Conservation (phyloP, 1,140 invertebrate genomes). For the Drosophila nigrodunni region DNA sequence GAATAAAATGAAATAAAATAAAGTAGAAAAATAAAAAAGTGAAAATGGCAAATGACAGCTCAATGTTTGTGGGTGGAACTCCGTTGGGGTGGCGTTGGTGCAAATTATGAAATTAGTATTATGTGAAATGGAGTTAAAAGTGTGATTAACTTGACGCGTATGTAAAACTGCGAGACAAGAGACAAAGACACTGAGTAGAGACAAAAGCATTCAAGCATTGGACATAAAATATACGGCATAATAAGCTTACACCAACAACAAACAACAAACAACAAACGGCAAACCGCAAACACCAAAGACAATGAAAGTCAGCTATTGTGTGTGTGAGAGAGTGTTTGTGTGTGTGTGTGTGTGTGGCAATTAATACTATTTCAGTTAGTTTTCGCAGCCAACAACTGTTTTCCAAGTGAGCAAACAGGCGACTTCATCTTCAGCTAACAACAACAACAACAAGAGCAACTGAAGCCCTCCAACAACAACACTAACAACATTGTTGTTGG, state of each 20-base stretch:
- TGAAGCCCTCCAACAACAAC: conserved; percentile 6
- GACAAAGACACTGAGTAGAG: conserved; percentile 19
- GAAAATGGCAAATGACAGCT: conserved; percentile 56
- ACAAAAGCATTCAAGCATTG: conserved; percentile 33
- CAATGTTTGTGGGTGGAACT: conserved; percentile 25
- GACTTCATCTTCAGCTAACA: conserved; percentile 28
- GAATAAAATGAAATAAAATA: too few relatives aligned
- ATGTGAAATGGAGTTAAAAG: conserved; percentile 80
- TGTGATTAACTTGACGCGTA: conserved; percentile 74
- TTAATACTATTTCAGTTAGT: conserved; percentile 70
- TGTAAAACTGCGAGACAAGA: conserved; percentile 39
- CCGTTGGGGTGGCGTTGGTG: conserved; percentile 53
- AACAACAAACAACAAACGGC: conserved; percentile 40
- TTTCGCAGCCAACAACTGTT: conserved; percentile 43
- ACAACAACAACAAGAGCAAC: conserved; percentile 14
- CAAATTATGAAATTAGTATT: conserved; percentile 80
- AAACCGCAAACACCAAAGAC: conserved; percentile 55
- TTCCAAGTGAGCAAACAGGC: conserved; percentile 50
- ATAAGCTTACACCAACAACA: conserved; percentile 44
- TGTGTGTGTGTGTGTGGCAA: conserved; percentile 54
- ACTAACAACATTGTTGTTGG: conserved; percentile 29
- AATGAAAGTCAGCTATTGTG: conserved; percentile 67
- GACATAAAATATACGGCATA: conserved; percentile 59
- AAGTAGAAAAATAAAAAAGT: conserved; percentile 53
- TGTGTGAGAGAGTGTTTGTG: conserved; percentile 11